Conservation (phyloP, 2,888 invertebrate species). For the Ypsolopha scabrella region DNA sequence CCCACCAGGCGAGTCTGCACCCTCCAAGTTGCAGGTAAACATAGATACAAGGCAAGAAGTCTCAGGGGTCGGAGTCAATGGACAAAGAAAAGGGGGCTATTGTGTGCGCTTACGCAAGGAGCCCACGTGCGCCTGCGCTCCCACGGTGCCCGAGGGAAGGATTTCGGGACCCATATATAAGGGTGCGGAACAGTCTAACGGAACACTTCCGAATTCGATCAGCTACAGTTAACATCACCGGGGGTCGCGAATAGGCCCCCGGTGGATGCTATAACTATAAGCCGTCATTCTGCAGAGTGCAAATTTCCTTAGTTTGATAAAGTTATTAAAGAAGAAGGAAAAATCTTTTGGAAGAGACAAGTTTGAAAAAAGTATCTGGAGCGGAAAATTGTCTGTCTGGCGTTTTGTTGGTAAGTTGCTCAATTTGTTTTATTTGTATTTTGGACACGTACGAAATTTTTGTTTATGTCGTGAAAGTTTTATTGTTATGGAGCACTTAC, state of each 20-base stretch:
- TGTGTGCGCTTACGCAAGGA: conserved; percentile 60
- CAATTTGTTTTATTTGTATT: not conserved
- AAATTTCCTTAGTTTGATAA: too few relatives aligned
- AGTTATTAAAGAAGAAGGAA: not conserved
- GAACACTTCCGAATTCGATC: conserved; percentile 45
- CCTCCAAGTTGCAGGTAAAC: conserved; percentile 58
- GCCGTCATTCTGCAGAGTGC: conserved; percentile 3
- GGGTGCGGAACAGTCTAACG: conserved; percentile 21
- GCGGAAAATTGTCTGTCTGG: not conserved
- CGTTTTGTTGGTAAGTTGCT: conserved; percentile 1
- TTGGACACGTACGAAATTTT: too few relatives aligned
- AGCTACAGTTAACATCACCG: conserved; percentile 38
- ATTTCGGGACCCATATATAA: conserved; percentile 47
- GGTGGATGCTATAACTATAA: conserved; percentile 21
- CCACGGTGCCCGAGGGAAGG: conserved; percentile 50
- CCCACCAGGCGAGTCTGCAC: conserved; percentile 61
- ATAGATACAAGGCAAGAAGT: conserved; percentile 58
- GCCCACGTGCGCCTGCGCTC: conserved; percentile 56
- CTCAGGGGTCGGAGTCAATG: conserved; percentile 57
- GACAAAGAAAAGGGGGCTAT: conserved; percentile 50
- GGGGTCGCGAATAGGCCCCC: conserved; percentile 44
- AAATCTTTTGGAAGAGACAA: not conserved
- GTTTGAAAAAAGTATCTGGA: not conserved
- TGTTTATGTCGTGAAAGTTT: too few relatives aligned
- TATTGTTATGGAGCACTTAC: too few relatives aligned